A percentile compares a stretch with the other conserved stretches of the same genome.
Evolutionary conservation across 2,797 vertebrate species (phyloP).

Genomic region (Oreochromis mossambicus): DNA sequence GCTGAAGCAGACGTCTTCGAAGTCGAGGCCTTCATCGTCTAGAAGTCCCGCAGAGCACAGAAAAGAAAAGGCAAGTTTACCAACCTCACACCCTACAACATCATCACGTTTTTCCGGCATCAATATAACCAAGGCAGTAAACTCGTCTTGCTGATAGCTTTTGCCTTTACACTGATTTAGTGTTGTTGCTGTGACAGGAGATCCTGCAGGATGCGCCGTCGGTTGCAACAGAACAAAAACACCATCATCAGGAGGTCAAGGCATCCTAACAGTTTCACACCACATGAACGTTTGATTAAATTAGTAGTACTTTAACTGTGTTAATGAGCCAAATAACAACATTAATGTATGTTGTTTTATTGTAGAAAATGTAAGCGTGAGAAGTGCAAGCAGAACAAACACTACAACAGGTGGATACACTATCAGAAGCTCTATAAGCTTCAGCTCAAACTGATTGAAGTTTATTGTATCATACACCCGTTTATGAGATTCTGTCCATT

Average conservation of each 20-base stretch:
- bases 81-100: not conserved
- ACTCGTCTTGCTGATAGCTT: not conserved
- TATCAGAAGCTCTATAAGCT: not conserved
- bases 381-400: not conserved
- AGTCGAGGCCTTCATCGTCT: conserved; percentile 16
- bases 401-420: not conserved
- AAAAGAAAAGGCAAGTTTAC: conserved; percentile 25
- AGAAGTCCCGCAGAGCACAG: not conserved
- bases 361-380: not conserved
- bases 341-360: not conserved
- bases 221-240: conserved; percentile 7
- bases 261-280: not conserved
- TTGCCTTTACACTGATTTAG: not conserved
- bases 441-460: not conserved
- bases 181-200: conserved; percentile 16
- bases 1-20: conserved; percentile 3
- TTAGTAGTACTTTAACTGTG: not conserved
- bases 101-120: not conserved
- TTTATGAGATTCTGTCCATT: not conserved
- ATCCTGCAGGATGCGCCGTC: not conserved
- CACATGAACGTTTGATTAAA: conserved; percentile 5
- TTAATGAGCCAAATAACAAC: conserved; percentile 4
- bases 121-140: too few relatives aligned
- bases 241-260: not conserved
- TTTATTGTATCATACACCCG: not conserved